These are phyloP conservation scores for Channallabes apus DNA, from an alignment of 2,797 vertebrate genomes.

Conservation along the genomic window DNA sequence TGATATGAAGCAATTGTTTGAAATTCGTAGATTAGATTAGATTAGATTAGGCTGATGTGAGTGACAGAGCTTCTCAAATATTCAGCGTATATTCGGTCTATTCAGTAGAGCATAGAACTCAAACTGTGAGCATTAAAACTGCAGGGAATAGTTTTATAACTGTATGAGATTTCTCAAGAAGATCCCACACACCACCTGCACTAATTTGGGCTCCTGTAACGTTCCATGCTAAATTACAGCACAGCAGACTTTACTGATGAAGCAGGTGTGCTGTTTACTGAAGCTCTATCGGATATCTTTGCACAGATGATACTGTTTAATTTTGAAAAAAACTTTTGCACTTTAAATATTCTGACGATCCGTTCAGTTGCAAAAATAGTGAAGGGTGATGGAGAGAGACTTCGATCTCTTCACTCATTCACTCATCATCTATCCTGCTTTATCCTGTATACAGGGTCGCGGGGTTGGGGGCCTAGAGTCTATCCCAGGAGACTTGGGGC, in stretches of 20 bases:
- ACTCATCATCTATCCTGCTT: no score
- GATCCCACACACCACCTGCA: constrained; percentile 14
- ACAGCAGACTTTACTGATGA: constrained; percentile 19
- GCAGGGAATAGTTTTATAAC: constrained; percentile 20
- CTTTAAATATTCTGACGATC: neutral
- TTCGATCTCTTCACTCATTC: no score
- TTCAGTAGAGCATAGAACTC: neutral
- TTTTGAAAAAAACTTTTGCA: neutral
- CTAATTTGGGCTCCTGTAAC: constrained; percentile 8
- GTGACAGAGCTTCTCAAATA: constrained; percentile 13
- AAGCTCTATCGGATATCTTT: neutral
- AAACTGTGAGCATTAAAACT: constrained; percentile 10
- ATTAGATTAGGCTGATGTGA: neutral
- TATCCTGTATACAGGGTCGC: no score
- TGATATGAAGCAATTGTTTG: neutral
- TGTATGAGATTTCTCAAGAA: constrained; percentile 9
- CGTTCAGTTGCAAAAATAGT: neutral
- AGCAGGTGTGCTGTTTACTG: constrained; percentile 18
- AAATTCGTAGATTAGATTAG: neutral
- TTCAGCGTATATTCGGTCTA: neutral
- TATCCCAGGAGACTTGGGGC: no score
- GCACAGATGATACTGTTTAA: neutral
- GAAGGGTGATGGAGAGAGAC: neutral
- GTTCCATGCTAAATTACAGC: constrained; percentile 14
- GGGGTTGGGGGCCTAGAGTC: no score